These are phyloP conservation scores for Sinocyclocheilus maitianheensis DNA, from an alignment of 2,113 vertebrate species.

Conservation along the genomic window DNA sequence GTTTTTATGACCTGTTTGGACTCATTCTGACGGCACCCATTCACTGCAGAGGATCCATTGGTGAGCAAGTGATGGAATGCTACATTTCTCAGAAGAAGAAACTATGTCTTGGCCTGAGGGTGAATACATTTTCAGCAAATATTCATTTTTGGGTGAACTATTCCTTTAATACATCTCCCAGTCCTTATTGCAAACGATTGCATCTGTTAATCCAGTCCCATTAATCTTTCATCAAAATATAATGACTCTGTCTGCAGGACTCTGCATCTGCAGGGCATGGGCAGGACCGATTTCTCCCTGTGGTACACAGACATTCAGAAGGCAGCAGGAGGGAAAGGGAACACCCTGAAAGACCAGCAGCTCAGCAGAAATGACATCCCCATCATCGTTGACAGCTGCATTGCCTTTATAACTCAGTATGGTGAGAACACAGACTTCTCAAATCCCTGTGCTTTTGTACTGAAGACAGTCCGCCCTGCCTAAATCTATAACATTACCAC, in stretches of 20 bases:
- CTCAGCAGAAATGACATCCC: slow-evolving; percentile 93
- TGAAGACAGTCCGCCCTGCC: neutral
- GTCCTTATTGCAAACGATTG: neutral
- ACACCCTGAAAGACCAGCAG: slow-evolving; percentile 90
- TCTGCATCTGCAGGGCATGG: slow-evolving; percentile 88
- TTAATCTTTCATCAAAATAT: neutral
- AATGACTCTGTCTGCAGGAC: slow-evolving; percentile 79
- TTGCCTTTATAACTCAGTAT: slow-evolving; percentile 94
- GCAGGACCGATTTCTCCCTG: slow-evolving; percentile 80
- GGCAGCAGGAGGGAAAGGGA: slow-evolving; percentile 86
- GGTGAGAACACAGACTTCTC: slow-evolving; percentile 42
- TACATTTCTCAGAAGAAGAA: neutral
- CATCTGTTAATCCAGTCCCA: too few species aligned
- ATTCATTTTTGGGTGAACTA: too few species aligned
- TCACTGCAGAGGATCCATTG: neutral
- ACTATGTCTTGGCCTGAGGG: too few species aligned
- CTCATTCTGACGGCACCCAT: neutral
- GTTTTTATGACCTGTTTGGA: neutral
- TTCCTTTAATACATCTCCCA: neutral
- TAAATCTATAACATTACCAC: neutral
- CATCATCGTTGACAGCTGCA: slow-evolving; percentile 96
- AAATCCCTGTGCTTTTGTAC: neutral
- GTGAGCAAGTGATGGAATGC: neutral
- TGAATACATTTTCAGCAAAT: neutral
- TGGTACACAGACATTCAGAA: slow-evolving; percentile 89